Evolutionary conservation across 2,888 invertebrate species (phyloP), one percentile per base, ranked within the genome.

Genomic region (Rhyacophila evoluta): DNA sequence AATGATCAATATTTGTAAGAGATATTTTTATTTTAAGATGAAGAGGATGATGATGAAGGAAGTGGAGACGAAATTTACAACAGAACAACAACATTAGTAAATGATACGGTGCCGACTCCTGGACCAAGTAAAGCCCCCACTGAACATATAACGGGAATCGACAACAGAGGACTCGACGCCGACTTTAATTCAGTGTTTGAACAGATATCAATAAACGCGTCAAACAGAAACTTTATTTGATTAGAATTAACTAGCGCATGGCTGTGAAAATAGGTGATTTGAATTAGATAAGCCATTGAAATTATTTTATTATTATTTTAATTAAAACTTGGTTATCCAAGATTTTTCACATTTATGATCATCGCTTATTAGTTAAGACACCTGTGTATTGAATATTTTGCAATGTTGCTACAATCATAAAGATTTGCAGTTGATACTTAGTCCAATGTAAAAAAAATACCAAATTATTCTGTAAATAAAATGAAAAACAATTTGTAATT

Each of bases 101-200:
- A 80, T 85, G 86, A 86, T 81, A 86, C 88, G 41, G 86, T 86
- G 8, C 85, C 88, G 29, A 89, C 89, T 1, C 90, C 90, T 1
- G 89, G 89, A 82, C 85, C 89, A 75, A 89, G 88, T 79, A 84
- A 81, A 55, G 75, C 83, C 55, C 89, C 89, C 69, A 88, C 89
- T 15, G 90, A 89, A 82, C 89, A 89, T 80, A 85, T 89, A 1
- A 83, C 89, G 6, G 92, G 91, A 79, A 89, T 92, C 81, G 92
- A 92, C 81, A 92, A 92, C 83, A 88, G 89, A 82, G 91, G 91
- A 36, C 85, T 92, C 82, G 92, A 92, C 76, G 91, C 92, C 4
- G 92, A 92, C 84, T 92, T 92, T 83, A 91, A 92, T 84, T 91
- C 90, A 79, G 92, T 91, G 0, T 92, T 92, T 84, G 91, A 90